Evolutionary conservation across 2,888 invertebrate genomes (phyloP), one percentile per base, ranked within the genome.

Genomic region (Chloromyia formosa): DNA sequence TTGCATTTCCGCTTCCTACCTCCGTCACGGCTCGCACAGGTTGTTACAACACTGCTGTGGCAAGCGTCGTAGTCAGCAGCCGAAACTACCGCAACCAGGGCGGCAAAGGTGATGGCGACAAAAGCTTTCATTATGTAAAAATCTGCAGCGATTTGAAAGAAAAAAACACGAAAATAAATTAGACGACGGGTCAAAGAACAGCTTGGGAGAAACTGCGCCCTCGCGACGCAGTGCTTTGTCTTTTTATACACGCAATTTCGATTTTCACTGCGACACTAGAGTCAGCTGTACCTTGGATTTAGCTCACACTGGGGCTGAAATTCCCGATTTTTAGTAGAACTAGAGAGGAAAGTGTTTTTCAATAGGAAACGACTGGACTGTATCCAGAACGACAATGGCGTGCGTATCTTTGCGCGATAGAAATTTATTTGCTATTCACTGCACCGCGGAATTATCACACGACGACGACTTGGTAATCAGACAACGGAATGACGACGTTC

Each of bases 21-120:
- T 62, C 84, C 82, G 54, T 83, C 84, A 7, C 87, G 86, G 66
- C 88, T 87, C 5, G 87, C 86, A 77, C 90, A 90, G 77, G 88
- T 88, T 66, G 84, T 84, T 27, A 88, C 86, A 0, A 90, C 88
- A 78, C 88, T 88, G 40, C 86, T 87, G 82, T 90, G 91, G 84
- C 93, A 93, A 73, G 86, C 87, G 75, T 92, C 89, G 1, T 86
- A 86, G 7, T 71, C 71, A 14, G 58, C 58, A 16, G 58, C 71
- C 5, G 5, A 71, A 4, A 58, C 56, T 7, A 58, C 71, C 40
- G 58, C 71, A 14, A 71, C 14, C 2, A 71, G 40, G 20, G 56
- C 40, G 14, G 58, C 22, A 2, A 66, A 66, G n/a, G 22, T 71
- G 9, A 71, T 3, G 35, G 58, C 71, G 40, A 71, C 40, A 20